These are phyloP conservation scores for Sipha flava DNA, from an alignment of 1,140 invertebrate species.

Conservation along the genomic window DNA sequence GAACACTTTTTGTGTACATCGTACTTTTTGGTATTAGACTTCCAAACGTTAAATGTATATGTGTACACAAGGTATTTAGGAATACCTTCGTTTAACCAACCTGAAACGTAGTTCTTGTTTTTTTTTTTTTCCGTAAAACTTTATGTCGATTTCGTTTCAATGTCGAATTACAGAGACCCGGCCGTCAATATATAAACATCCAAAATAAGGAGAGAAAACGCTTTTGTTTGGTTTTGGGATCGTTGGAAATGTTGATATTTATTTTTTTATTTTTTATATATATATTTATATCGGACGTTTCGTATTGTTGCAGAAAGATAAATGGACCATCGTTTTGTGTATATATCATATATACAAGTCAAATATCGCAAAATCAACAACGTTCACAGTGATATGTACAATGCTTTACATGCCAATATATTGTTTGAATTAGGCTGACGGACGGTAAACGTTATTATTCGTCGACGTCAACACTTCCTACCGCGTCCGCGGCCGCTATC, in stretches of 20 bases:
- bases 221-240: conserved; percentile 24
- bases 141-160: conserved; percentile 10
- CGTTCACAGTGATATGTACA: background rate
- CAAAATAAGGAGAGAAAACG: background rate
- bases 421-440: background rate
- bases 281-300: background rate
- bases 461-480: background rate
- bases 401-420: background rate
- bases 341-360: conserved; percentile 13
- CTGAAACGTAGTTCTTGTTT: background rate
- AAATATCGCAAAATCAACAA: conserved; percentile 1
- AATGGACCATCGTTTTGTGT: background rate
- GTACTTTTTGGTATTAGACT: no score
- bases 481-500: no score
- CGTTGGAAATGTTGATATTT: background rate
- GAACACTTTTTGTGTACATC: no score
- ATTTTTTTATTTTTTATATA: background rate
- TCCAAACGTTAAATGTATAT: no score
- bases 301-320: background rate
- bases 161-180: background rate
- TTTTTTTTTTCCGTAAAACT: background rate
- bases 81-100: background rate
- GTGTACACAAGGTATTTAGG: background rate
- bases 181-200: background rate
- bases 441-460: background rate